Evolutionary conservation across 2,888 invertebrate species (phyloP).

Genomic region (Portevinia maculata): DNA sequence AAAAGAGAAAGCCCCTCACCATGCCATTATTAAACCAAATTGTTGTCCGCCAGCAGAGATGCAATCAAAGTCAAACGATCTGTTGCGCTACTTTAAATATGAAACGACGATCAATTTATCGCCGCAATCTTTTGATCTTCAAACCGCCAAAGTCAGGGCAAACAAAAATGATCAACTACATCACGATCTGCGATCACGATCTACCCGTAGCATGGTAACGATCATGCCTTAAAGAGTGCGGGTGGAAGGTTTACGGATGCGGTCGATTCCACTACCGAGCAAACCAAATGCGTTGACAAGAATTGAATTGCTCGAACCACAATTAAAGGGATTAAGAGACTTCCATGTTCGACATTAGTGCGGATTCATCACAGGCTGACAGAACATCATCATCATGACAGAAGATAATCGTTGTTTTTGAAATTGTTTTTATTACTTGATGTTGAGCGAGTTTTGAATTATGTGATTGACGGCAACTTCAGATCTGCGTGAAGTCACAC

Average conservation of each 20-base stretch:
- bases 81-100: constrained; percentile 73
- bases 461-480: too few species aligned
- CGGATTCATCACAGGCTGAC: too few species aligned
- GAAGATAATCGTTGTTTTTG: too few species aligned
- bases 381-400: too few species aligned
- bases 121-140: constrained; percentile 73
- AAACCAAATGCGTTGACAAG: constrained; percentile 42
- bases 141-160: constrained; percentile 62
- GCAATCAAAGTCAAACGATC: constrained; percentile 71
- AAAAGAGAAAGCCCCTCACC: constrained; percentile 34
- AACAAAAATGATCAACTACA: constrained; percentile 22
- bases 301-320: constrained; percentile 8
- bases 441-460: too few species aligned
- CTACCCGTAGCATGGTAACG: constrained; percentile 23
- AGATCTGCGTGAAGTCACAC: too few species aligned
- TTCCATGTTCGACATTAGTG: constrained; percentile 61
- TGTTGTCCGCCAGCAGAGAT: constrained; percentile 46
- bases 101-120: constrained; percentile 71
- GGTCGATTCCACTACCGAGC: constrained; percentile 55
- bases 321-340: constrained; percentile 64
- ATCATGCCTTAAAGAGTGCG: constrained; percentile 38
- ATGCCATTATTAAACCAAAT: not conserved
- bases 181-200: constrained; percentile 65
- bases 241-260: not conserved
- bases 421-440: too few species aligned